These are phyloP conservation scores for Loriculus beryllinus DNA, from an alignment of 2,797 vertebrate species.

Conservation along the genomic window DNA sequence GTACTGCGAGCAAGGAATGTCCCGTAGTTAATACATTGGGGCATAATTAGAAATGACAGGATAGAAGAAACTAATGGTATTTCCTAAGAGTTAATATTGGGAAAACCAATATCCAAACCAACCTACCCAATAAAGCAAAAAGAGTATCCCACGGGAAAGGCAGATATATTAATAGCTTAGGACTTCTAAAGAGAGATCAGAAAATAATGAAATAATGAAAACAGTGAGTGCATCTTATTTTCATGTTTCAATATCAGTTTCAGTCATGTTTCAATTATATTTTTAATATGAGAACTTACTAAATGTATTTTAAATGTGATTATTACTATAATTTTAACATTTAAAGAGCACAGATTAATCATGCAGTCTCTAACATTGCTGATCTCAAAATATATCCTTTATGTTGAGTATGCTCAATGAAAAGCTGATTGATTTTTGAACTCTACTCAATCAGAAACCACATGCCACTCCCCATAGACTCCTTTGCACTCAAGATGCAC, in stretches of 20 bases:
- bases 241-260: not conserved
- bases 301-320: not conserved
- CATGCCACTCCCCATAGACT: not conserved
- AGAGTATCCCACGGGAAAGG: not conserved
- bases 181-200: not conserved
- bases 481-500: not conserved
- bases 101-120: not conserved
- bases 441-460: not conserved
- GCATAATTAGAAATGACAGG: not conserved
- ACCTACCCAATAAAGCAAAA: not conserved
- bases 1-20: not conserved
- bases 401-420: not conserved
- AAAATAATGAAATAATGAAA: not conserved
- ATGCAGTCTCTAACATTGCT: not conserved
- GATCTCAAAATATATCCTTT: not conserved
- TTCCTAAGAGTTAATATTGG: not conserved
- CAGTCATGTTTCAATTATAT: not conserved
- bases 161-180: not conserved
- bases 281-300: not conserved
- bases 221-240: not conserved
- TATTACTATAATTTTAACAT: not conserved
- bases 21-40: not conserved
- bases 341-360: not conserved
- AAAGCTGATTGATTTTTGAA: constrained; percentile 2
- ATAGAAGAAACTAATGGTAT: not conserved